phyloP scores from a whole-genome alignment of 2,113 vertebrate species.

The Passer domesticus region DNA sequence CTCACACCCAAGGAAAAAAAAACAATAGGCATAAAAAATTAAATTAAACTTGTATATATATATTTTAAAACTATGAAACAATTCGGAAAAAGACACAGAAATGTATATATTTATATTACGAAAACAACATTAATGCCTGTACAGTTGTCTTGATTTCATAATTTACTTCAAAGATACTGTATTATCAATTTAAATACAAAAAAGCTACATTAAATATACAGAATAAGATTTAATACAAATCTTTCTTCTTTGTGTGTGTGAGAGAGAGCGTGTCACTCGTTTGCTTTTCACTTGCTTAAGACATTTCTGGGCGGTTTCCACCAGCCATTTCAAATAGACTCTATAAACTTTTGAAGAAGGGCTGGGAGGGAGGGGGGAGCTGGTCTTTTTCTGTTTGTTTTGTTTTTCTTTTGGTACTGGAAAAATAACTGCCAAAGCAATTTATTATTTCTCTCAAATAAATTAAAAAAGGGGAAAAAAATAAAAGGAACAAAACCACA shows the following conservation, averaged over 20 bases:
- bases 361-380: not conserved
- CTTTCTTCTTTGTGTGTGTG: constrained; percentile 71
- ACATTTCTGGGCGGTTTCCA: constrained; percentile 84
- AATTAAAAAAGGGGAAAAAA: constrained; percentile 64
- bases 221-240: constrained; percentile 99
- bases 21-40: constrained; percentile 81
- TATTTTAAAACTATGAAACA: constrained; percentile 82
- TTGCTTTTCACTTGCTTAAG: constrained; percentile 86
- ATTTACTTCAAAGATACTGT: constrained; percentile 99
- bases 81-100: constrained; percentile 79
- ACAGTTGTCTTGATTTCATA: constrained; percentile 92
- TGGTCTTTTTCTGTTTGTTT: constrained; percentile 70
- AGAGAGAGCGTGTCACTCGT: constrained; percentile 30
- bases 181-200: constrained; percentile 99
- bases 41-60: constrained; percentile 79
- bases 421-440: constrained; percentile 78
- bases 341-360: constrained; percentile 86
- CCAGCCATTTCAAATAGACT: constrained; percentile 87
- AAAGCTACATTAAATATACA: constrained; percentile 99
- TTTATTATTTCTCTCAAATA: constrained; percentile 70
- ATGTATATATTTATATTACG: constrained; percentile 85
- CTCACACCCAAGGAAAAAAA: constrained; percentile 68
- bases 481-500: not conserved
- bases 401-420: constrained; percentile 69
- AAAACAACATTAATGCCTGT: constrained; percentile 89